Evolutionary conservation across 2,797 vertebrate species (phyloP).

Genomic region (Mus caroli): DNA sequence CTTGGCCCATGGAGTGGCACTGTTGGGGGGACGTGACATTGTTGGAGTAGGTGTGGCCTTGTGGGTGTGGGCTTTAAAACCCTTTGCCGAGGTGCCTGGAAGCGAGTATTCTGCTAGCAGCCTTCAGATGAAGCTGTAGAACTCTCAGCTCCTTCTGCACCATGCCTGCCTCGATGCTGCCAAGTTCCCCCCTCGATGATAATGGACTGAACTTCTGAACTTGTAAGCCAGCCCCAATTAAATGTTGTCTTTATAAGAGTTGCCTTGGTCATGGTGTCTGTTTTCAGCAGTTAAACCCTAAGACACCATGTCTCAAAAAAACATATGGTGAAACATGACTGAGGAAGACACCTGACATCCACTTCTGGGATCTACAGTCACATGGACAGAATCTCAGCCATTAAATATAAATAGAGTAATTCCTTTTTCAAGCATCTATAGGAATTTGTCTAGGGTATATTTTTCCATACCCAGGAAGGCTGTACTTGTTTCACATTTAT

Average conservation of each 20-base stretch:
- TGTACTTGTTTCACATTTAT: constrained; percentile 65
- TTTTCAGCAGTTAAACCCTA: not conserved
- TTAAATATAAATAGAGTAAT: constrained; percentile 61
- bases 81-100: not conserved
- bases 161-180: not conserved
- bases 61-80: not conserved
- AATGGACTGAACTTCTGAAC: not conserved
- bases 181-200: not conserved
- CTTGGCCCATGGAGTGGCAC: not conserved
- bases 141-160: not conserved
- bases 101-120: not conserved
- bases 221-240: not conserved
- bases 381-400: not conserved
- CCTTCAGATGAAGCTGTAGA: not conserved
- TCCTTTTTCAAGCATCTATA: constrained; percentile 52
- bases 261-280: not conserved
- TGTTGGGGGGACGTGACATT: too few species aligned
- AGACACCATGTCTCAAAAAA: not conserved
- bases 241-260: not conserved
- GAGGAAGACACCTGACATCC: not conserved
- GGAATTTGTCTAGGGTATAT: constrained; percentile 25
- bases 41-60: not conserved
- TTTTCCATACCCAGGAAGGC: constrained; percentile 18
- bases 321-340: not conserved
- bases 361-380: not conserved